Conservation (phyloP, 2,797 vertebrate genomes). For the Acanthurus tractus region DNA sequence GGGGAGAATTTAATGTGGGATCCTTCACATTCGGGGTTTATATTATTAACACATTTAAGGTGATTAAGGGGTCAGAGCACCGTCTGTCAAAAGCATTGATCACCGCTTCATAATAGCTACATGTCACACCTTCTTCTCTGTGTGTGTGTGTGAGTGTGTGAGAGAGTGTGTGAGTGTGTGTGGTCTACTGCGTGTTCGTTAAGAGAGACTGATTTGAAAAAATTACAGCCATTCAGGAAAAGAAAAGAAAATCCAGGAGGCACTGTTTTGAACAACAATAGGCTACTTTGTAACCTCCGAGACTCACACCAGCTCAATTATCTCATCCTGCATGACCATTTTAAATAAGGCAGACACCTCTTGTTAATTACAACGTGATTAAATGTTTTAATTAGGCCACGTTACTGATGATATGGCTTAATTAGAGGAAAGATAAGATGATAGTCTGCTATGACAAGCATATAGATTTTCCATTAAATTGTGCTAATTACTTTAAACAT, state of each 20-base stretch:
- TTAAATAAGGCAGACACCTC: conserved; percentile 91
- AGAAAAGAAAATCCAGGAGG: neutral
- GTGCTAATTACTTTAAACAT: conserved; percentile 84
- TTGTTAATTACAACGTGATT: conserved; percentile 95
- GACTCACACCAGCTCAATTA: conserved; percentile 87
- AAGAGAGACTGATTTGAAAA: neutral
- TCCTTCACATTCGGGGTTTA: conserved; percentile 1
- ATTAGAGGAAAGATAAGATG: conserved; percentile 93
- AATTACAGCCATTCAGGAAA: conserved; percentile 10
- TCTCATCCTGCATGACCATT: conserved; percentile 85
- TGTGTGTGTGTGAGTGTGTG: conserved; percentile 6
- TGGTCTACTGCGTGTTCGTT: neutral
- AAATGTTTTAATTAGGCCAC: conserved; percentile 90
- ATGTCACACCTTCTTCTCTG: conserved; percentile 20
- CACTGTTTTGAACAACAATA: conserved; percentile 25
- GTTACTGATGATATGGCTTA: conserved; percentile 90
- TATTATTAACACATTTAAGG: conserved; percentile 26
- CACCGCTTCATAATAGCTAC: conserved; percentile 23
- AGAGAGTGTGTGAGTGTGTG: conserved; percentile 7
- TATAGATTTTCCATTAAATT: conserved; percentile 84
- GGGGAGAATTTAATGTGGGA: neutral
- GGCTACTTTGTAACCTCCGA: conserved; percentile 13
- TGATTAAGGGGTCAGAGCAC: conserved; percentile 16
- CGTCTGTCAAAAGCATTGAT: conserved; percentile 37
- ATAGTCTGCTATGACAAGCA: conserved; percentile 87